phyloP scores from a whole-genome alignment of 2,113 vertebrate species.

The Oceanodroma tethys region DNA sequence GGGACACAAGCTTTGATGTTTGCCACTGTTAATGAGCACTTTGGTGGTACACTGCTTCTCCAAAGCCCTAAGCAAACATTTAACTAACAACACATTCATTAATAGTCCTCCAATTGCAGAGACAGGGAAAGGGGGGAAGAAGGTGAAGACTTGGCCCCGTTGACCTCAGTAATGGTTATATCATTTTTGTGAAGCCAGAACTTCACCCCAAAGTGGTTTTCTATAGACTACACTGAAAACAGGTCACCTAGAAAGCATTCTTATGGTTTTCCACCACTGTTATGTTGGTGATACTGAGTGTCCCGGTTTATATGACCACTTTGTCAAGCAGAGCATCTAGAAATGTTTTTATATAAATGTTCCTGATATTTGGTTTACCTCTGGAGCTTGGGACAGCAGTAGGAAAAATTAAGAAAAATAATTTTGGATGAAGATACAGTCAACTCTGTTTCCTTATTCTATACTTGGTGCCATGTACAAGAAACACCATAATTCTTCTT shows the following conservation, averaged over 20 bases:
- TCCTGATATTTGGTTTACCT: background rate
- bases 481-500: background rate
- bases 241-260: background rate
- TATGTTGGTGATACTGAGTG: fast-evolving
- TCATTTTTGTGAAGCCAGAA: background rate
- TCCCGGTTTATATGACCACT: background rate
- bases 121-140: background rate
- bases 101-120: background rate
- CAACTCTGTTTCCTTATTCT: background rate
- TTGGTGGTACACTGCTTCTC: background rate
- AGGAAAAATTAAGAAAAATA: background rate
- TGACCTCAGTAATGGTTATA: background rate
- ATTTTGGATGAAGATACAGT: background rate
- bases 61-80: background rate
- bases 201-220: background rate
- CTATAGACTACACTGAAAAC: background rate
- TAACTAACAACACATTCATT: background rate
- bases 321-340: background rate
- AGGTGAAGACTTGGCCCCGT: background rate
- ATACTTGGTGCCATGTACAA: fast-evolving
- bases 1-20: background rate
- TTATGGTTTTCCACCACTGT: fast-evolving
- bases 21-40: background rate
- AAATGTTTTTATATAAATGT: background rate
- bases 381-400: background rate